These are phyloP conservation scores for Heliconius cydno DNA, from an alignment of 2,888 invertebrate species.

Conservation along the genomic window DNA sequence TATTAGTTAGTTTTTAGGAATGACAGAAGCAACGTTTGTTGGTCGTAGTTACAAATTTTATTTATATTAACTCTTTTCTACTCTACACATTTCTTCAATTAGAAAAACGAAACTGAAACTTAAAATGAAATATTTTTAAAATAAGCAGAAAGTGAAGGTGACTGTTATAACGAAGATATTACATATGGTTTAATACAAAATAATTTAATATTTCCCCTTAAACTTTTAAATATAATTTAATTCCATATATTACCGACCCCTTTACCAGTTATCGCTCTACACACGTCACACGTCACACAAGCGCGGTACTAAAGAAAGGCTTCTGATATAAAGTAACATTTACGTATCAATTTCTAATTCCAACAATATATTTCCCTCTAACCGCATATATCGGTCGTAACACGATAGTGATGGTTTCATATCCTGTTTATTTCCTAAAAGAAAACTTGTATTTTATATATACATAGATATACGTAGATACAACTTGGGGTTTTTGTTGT, in stretches of 20 bases:
- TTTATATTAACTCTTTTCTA: no score
- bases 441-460: slow-evolving; percentile 19
- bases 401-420: slow-evolving; percentile 44
- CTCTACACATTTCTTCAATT: no score
- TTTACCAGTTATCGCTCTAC: slow-evolving; percentile 10
- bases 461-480: background rate
- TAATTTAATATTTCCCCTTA: background rate
- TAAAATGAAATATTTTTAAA: no score
- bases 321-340: slow-evolving; percentile 46
- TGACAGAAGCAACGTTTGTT: no score
- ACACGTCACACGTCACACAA: slow-evolving; percentile 16
- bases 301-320: slow-evolving; percentile 42
- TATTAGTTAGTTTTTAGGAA: no score
- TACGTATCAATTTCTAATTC: slow-evolving; percentile 44
- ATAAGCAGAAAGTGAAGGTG: accelerated
- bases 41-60: no score
- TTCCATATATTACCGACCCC: slow-evolving; percentile 13
- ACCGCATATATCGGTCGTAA: slow-evolving; percentile 47
- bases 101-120: background rate
- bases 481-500: background rate
- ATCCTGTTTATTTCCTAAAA: slow-evolving; percentile 43
- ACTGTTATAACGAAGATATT: background rate
- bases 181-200: background rate
- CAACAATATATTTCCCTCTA: slow-evolving; percentile 45
- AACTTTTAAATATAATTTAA: background rate